Conservation (phyloP, 2,888 invertebrate genomes). For the Protodeltote pygarga region DNA sequence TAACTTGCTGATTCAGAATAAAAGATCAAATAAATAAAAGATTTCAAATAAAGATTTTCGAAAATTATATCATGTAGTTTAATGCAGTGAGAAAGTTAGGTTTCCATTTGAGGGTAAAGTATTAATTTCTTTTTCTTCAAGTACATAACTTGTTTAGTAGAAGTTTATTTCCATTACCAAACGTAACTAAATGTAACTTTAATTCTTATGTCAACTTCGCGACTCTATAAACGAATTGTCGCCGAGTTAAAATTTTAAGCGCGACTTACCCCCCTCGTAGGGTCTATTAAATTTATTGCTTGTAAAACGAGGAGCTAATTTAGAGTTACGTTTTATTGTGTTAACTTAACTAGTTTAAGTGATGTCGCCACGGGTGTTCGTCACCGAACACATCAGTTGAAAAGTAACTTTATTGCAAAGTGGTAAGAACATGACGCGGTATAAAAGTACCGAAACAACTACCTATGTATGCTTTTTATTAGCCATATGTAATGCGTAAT, state of each 20-base stretch:
- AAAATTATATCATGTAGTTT: background rate
- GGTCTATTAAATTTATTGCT: slow-evolving; percentile 85
- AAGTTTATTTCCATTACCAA: slow-evolving; percentile 25
- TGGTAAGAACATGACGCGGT: slow-evolving; percentile 35
- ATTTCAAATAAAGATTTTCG: background rate
- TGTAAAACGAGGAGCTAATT: slow-evolving; percentile 86
- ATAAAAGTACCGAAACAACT: slow-evolving; percentile 39
- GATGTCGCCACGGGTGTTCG: slow-evolving; percentile 72
- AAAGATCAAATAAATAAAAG: background rate
- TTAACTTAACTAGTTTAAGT: slow-evolving; percentile 80
- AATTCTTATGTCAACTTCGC: slow-evolving; percentile 51
- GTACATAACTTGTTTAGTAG: background rate
- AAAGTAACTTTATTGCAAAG: slow-evolving; percentile 37
- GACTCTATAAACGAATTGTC: slow-evolving; percentile 73
- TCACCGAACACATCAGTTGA: slow-evolving; percentile 19
- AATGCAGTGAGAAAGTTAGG: background rate
- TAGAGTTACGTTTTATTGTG: slow-evolving; percentile 84
- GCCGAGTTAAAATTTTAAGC: slow-evolving; percentile 76
- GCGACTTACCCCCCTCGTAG: slow-evolving; percentile 68
- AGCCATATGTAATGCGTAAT: slow-evolving; percentile 64
- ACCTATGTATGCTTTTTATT: slow-evolving; percentile 54
- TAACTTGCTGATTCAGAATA: background rate
- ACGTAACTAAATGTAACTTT: slow-evolving; percentile 43
- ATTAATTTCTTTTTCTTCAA: background rate
- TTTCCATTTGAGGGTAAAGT: background rate